phyloP scores from a whole-genome alignment of 2,113 vertebrate species.

The Rana temporaria region DNA sequence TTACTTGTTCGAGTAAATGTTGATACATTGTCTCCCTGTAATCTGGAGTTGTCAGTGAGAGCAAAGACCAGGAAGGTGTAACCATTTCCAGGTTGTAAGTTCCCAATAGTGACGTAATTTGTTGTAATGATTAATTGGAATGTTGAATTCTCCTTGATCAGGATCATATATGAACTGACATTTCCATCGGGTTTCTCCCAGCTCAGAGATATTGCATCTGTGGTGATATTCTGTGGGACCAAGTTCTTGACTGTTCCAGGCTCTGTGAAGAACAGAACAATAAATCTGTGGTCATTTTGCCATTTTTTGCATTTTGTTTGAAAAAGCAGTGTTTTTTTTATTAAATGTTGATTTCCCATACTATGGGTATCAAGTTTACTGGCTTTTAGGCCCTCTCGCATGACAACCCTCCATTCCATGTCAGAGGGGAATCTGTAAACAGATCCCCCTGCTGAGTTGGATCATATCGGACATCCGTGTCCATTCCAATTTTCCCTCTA shows the following conservation, averaged over 20 bases:
- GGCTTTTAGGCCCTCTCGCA: too few species aligned
- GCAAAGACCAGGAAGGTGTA: conserved; percentile 30
- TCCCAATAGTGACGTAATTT: background rate
- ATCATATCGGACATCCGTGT: too few species aligned
- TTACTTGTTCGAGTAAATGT: background rate
- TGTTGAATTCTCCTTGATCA: background rate
- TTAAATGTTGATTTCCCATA: too few species aligned
- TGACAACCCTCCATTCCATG: too few species aligned
- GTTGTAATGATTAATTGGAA: background rate
- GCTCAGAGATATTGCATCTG: background rate
- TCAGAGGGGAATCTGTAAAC: too few species aligned
- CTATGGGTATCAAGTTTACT: too few species aligned
- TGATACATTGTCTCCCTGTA: background rate
- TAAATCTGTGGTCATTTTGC: too few species aligned
- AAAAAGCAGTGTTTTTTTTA: too few species aligned
- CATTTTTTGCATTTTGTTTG: too few species aligned
- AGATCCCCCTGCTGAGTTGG: too few species aligned
- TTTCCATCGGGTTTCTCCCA: conserved; percentile 38
- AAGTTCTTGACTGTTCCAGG: background rate
- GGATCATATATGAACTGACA: conserved; percentile 9
- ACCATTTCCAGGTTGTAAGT: conserved; percentile 20
- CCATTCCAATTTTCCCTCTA: too few species aligned
- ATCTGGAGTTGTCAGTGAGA: background rate
- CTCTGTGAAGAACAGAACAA: background rate
- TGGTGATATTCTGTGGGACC: background rate